phyloP scores from a whole-genome alignment of 2,888 invertebrate genomes.

The Pheosia tremula region DNA sequence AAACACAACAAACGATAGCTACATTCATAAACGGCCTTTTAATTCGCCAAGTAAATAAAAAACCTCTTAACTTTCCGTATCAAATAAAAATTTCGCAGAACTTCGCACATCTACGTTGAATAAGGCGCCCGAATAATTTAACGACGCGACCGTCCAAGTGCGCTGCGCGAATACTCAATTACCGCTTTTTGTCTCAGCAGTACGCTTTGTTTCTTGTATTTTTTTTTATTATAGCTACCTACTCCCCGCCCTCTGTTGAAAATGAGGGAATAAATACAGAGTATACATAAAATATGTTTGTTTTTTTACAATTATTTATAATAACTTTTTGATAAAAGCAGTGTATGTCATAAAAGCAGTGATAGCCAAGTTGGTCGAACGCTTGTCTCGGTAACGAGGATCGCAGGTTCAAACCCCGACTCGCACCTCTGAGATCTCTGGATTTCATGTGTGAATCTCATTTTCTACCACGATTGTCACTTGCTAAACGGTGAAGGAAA shows the following conservation, averaged over 20 bases:
- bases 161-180: conserved; percentile 69
- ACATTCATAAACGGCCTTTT: conserved; percentile 14
- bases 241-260: background rate
- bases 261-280: too few relatives aligned
- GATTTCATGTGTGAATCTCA: too few relatives aligned
- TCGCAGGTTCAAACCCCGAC: too few relatives aligned
- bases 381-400: too few relatives aligned
- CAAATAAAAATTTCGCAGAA: conserved; percentile 34
- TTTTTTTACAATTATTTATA: too few relatives aligned
- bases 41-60: conserved; percentile 30
- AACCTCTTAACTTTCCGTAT: conserved; percentile 29
- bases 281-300: too few relatives aligned
- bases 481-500: too few relatives aligned
- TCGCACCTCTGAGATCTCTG: too few relatives aligned
- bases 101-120: conserved; percentile 47
- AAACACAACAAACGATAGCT: background rate
- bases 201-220: conserved; percentile 52
- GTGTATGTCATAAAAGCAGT: too few relatives aligned
- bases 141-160: conserved; percentile 53
- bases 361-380: too few relatives aligned
- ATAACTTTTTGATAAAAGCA: too few relatives aligned
- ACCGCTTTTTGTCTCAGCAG: conserved; percentile 63
- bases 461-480: too few relatives aligned
- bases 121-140: conserved; percentile 58
- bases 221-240: conserved; percentile 24